Conservation (phyloP, 2,113 vertebrate species). For the Pollimyrus isidori region DNA sequence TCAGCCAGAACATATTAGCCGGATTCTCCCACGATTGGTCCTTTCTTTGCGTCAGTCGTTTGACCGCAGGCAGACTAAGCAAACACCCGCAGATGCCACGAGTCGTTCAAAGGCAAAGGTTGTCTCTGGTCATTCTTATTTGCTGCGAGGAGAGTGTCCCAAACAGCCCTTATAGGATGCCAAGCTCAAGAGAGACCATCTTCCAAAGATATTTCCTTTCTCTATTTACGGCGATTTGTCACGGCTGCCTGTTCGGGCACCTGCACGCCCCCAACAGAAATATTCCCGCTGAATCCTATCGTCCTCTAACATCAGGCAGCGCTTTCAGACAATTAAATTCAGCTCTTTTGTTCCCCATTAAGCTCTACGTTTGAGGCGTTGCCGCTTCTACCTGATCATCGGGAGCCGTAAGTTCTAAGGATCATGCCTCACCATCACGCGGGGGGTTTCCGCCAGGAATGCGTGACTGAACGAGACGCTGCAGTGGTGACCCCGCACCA, state of each 20-base stretch:
- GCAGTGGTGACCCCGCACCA: not conserved
- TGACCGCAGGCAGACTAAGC: not conserved
- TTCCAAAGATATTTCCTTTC: not conserved
- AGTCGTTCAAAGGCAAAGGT: not conserved
- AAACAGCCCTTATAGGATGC: not conserved
- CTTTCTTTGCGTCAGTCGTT: not conserved
- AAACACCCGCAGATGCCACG: not conserved
- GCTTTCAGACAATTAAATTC: not conserved
- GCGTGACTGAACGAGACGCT: not conserved
- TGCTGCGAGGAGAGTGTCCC: not conserved
- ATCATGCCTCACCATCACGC: not conserved
- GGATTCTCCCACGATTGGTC: not conserved
- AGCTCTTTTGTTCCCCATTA: not conserved
- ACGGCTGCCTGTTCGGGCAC: not conserved
- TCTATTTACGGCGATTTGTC: not conserved
- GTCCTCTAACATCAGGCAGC: not conserved
- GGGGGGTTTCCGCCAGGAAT: not conserved
- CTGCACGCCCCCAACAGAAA: not conserved
- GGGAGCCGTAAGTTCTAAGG: not conserved
- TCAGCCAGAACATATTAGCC: not conserved
- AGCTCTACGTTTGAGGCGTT: not conserved
- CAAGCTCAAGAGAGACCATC: not conserved
- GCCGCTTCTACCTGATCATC: not conserved
- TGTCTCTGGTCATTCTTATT: not conserved
- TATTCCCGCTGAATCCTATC: not conserved